phyloP scores from a whole-genome alignment of 2,113 vertebrate species.

The Thamnophis sirtalis region DNA sequence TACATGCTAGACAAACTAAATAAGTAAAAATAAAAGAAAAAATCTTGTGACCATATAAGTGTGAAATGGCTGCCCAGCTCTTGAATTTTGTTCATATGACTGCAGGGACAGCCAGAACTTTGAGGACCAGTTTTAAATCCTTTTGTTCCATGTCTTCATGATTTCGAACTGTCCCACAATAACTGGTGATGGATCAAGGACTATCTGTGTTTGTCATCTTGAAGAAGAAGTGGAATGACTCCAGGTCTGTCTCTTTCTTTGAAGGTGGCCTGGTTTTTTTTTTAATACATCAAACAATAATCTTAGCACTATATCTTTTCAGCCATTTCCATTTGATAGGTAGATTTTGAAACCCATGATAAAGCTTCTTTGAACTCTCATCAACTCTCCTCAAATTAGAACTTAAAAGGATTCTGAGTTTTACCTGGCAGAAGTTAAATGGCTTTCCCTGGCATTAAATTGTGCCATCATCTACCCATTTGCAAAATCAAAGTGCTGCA shows the following conservation, averaged over 20 bases:
- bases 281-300: slow-evolving; percentile 19
- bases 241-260: slow-evolving; percentile 21
- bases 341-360: slow-evolving; percentile 6
- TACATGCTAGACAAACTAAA: too few relatives aligned
- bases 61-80: not conserved
- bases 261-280: slow-evolving; percentile 10
- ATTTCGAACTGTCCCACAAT: not conserved
- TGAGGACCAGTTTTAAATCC: not conserved
- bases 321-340: not conserved
- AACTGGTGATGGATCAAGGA: not conserved
- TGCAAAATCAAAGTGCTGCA: not conserved
- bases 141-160: not conserved
- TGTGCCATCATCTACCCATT: not conserved
- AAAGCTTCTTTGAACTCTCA: slow-evolving; percentile 34
- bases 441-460: not conserved
- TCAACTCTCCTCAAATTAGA: slow-evolving; percentile 7
- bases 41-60: not conserved
- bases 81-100: not conserved
- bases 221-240: slow-evolving; percentile 10
- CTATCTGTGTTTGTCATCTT: slow-evolving; percentile 7
- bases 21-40: too few relatives aligned
- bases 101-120: not conserved
- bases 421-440: not conserved
- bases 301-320: not conserved
- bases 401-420: not conserved